phyloP scores from a whole-genome alignment of 2,113 vertebrate genomes.

The Pollimyrus isidori region DNA sequence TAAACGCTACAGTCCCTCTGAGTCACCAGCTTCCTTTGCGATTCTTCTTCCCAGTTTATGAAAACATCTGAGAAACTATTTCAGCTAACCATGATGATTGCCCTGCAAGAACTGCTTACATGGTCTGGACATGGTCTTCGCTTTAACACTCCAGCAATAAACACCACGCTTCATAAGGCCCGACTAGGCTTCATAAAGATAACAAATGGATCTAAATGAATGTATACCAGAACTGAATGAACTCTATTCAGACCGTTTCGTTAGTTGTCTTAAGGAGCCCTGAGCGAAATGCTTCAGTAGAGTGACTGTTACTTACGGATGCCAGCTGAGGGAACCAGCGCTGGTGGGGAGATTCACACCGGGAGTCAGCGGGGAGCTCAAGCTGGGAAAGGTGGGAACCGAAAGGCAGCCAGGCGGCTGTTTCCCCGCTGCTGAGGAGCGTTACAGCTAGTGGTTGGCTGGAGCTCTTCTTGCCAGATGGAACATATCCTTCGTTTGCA shows the following conservation, averaged over 20 bases:
- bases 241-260: neutral
- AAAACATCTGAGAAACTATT: neutral
- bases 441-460: conserved; percentile 25
- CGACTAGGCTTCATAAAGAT: neutral
- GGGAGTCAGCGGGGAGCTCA: neutral
- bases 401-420: conserved; percentile 6
- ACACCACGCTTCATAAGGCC: neutral
- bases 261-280: neutral
- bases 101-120: neutral
- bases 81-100: neutral
- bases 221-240: neutral
- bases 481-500: conserved; percentile 27
- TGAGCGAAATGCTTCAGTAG: neutral
- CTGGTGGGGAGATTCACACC: neutral
- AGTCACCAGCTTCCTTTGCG: neutral
- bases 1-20: neutral
- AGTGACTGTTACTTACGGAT: neutral
- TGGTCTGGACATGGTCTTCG: neutral
- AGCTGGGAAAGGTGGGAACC: neutral
- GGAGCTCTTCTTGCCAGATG: conserved; percentile 25
- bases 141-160: neutral
- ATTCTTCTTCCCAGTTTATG: neutral
- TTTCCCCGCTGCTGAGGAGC: conserved; percentile 31
- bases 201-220: neutral
- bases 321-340: neutral